These are phyloP conservation scores for Melanargia galathea DNA, from an alignment of 2,888 invertebrate species.

Conservation along the genomic window DNA sequence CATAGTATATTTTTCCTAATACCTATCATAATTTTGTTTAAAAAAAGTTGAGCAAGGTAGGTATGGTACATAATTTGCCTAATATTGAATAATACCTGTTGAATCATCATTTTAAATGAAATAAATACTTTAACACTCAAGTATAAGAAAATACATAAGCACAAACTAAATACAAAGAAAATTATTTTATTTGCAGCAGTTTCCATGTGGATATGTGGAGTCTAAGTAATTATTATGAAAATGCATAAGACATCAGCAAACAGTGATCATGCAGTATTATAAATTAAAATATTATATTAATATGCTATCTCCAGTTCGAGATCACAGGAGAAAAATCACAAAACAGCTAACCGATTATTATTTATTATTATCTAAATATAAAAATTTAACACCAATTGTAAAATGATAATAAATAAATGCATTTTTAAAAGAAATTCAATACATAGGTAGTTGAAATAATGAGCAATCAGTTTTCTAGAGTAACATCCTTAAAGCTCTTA, in stretches of 20 bases:
- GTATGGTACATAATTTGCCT: conserved; percentile 1
- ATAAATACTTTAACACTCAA: neutral
- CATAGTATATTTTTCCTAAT: conserved; percentile 1
- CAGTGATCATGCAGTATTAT: conserved; percentile 33
- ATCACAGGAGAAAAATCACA: conserved; percentile 23
- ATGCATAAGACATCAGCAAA: conserved; percentile 28
- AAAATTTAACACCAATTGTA: conserved; percentile 32
- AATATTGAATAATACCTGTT: neutral
- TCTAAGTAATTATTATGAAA: neutral
- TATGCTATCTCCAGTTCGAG: conserved; percentile 18
- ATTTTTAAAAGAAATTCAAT: conserved; percentile 49
- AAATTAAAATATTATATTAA: conserved; percentile 21
- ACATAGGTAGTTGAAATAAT: conserved; percentile 52
- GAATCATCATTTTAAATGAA: neutral
- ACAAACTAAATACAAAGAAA: neutral
- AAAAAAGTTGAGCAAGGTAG: conserved; percentile 7
- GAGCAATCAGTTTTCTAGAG: conserved; percentile 72
- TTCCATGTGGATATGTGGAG: neutral
- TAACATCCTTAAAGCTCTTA: conserved; percentile 75
- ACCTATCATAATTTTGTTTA: neutral
- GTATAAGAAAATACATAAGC: neutral
- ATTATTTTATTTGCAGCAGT: neutral
- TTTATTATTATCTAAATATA: conserved; percentile 24
- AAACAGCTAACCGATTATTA: conserved; percentile 16
- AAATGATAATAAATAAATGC: conserved; percentile 60